Evolutionary conservation across 2,888 invertebrate genomes (phyloP).

Genomic region (Mythimna impura): DNA sequence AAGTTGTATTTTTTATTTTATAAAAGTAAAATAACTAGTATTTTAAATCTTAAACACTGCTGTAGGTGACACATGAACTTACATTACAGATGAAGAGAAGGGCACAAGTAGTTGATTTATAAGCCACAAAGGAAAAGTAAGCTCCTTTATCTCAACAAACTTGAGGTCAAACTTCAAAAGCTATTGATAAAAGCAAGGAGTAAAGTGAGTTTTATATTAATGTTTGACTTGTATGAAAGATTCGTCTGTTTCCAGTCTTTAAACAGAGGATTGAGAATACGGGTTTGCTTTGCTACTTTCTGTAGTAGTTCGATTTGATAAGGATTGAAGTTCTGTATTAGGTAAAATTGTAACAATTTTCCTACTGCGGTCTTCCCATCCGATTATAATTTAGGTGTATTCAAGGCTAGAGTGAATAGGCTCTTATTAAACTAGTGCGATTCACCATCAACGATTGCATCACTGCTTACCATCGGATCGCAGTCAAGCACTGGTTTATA

Average conservation of each 20-base stretch:
- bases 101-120: not conserved
- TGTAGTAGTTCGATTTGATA: no score
- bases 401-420: no score
- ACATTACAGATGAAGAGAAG: not conserved
- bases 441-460: no score
- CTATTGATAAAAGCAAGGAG: slow-evolving; percentile 18
- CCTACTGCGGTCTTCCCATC: no score
- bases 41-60: not conserved
- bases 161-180: slow-evolving; percentile 21
- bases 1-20: no score
- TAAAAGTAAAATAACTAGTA: no score
- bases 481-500: no score
- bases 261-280: slow-evolving; percentile 13
- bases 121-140: not conserved
- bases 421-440: no score
- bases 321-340: no score
- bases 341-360: no score
- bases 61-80: not conserved
- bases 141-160: slow-evolving; percentile 7
- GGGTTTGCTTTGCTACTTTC: not conserved
- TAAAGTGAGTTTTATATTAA: slow-evolving; percentile 18
- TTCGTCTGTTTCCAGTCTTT: slow-evolving; percentile 6
- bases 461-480: no score
- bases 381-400: no score
- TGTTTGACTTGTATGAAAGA: slow-evolving; percentile 22